phyloP scores from a whole-genome alignment of 2,888 invertebrate species.

The Clusia tigrina region DNA sequence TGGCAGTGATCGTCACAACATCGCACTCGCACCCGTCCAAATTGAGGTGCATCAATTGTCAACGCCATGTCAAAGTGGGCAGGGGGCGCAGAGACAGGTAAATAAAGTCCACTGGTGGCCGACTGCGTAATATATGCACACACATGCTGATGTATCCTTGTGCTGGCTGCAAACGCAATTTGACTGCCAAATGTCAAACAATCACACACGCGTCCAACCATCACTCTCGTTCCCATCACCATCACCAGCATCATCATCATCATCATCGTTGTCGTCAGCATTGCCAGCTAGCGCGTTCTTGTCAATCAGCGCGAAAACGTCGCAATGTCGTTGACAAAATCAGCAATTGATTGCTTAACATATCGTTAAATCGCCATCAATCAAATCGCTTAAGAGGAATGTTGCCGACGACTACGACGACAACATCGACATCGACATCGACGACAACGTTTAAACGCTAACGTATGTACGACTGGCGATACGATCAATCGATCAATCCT shows the following conservation, averaged over 20 bases:
- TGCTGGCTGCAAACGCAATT: constrained; percentile 6
- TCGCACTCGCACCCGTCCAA: background rate
- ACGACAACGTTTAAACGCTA: too few species aligned
- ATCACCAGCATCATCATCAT: constrained; percentile 2
- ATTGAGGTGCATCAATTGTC: constrained; percentile 3
- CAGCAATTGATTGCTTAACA: constrained; percentile 36
- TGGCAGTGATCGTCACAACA: background rate
- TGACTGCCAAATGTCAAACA: background rate
- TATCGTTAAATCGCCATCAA: constrained; percentile 63
- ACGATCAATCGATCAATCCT: background rate
- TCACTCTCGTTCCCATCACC: too few species aligned
- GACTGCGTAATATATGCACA: background rate
- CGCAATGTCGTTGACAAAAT: constrained; percentile 9
- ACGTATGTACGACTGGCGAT: too few species aligned
- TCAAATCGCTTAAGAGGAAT: constrained; percentile 45
- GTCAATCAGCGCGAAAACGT: constrained; percentile 11
- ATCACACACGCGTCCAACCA: background rate
- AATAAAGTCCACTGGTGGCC: background rate
- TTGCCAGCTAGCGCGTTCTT: background rate
- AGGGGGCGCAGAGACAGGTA: too few species aligned
- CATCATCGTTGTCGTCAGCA: background rate
- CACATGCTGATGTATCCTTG: background rate
- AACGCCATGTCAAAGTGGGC: background rate
- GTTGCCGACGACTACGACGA: background rate
- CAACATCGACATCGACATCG: too few species aligned